These are phyloP conservation scores for Ivindomyrus marchei DNA, from an alignment of 2,113 vertebrate genomes.

Conservation along the genomic window DNA sequence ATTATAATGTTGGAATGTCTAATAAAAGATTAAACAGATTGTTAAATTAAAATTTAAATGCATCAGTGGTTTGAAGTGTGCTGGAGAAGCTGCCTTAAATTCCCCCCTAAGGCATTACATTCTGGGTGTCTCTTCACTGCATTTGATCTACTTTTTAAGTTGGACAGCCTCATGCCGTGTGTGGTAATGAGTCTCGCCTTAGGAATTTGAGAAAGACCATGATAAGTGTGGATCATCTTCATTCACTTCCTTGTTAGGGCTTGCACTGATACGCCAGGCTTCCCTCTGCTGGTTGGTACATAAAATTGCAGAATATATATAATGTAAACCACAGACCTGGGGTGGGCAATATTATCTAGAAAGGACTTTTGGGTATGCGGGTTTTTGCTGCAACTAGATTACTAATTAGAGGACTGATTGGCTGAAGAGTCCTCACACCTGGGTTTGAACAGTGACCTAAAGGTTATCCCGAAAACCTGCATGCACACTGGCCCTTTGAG, in stretches of 20 bases:
- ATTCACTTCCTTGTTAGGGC: not conserved
- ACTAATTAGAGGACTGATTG: no score
- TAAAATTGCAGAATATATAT: conserved; percentile 48
- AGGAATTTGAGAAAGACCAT: not conserved
- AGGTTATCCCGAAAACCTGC: not conserved
- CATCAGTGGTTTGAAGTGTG: not conserved
- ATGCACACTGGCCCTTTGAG: not conserved
- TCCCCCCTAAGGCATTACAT: not conserved
- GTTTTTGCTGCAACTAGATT: not conserved
- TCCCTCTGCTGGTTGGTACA: conserved; percentile 17
- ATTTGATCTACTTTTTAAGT: conserved; percentile 5
- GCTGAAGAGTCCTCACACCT: no score
- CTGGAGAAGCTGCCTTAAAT: not conserved
- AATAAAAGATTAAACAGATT: not conserved
- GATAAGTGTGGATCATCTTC: not conserved
- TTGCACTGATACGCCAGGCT: not conserved
- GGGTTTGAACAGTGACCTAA: no score
- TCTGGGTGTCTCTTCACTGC: not conserved
- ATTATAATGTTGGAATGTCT: not conserved
- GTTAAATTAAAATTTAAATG: not conserved
- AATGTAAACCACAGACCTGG: not conserved
- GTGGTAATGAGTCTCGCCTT: not conserved
- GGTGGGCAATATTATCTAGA: not conserved
- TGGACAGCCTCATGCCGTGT: not conserved
- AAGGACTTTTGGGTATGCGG: not conserved